Evolutionary conservation across 2,888 invertebrate genomes (phyloP).

Genomic region (Cataglyphis livida): DNA sequence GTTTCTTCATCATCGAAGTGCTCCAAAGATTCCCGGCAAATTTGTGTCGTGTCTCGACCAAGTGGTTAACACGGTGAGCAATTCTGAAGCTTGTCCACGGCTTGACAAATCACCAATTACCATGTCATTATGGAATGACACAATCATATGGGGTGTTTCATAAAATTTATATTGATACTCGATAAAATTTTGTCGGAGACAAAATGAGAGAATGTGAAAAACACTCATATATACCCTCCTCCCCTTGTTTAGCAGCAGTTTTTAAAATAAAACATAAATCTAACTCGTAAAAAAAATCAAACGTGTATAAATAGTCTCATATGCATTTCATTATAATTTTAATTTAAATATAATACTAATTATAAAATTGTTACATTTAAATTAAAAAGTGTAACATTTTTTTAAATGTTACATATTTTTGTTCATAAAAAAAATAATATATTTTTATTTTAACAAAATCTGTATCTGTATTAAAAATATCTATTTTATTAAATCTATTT

Average conservation of each 20-base stretch:
- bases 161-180: conserved; percentile 36
- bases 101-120: conserved; percentile 61
- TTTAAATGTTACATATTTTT: not conserved
- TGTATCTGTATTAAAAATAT: not conserved
- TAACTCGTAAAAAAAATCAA: conserved; percentile 14
- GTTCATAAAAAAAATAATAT: not conserved
- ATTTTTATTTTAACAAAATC: not conserved
- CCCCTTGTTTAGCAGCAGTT: not conserved
- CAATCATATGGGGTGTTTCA: conserved; percentile 31
- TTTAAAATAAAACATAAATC: conserved; percentile 23
- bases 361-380: not conserved
- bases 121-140: conserved; percentile 51
- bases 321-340: not conserved
- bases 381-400: not conserved
- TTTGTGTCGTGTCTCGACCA: conserved; percentile 67
- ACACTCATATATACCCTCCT: not conserved
- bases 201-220: conserved; percentile 34
- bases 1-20: conserved; percentile 70
- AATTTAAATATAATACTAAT: not conserved
- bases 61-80: conserved; percentile 72
- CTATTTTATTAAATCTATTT: not conserved
- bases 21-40: conserved; percentile 62
- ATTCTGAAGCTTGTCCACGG: conserved; percentile 62
- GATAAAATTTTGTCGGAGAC: not conserved
- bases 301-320: conserved; percentile 15